Evolutionary conservation across 2,888 invertebrate species (phyloP), one percentile per base, ranked within the genome.

Genomic region (Heliconius aoede): DNA sequence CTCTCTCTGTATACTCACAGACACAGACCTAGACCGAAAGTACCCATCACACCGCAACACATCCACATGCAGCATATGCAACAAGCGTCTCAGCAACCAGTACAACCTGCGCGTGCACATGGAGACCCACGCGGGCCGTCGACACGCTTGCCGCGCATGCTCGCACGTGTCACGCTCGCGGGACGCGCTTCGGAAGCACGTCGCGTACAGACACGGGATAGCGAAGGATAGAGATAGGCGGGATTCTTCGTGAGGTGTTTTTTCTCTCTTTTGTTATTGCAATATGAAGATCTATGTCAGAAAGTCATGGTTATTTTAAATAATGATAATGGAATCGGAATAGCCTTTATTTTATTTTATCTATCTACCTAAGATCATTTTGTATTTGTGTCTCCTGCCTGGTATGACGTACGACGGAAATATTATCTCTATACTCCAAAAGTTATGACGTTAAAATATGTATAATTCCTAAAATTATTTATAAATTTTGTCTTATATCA

Each of bases 51-150:
- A 2, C 13, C 65, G 65, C 36, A 86, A 86, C 77, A 87, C 87
- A 76, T 92, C 97, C 8, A 96, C 97, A 24, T 98, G 98, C 89
- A 96, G 96, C 78, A 96, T 98, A 73, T 98, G 98, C 90, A 97
- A 97, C 86, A 98, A 98, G 88, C 97, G 97, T 77, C 94, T 98
- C 71, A 98, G 97, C 89, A 98, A 98, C 91, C 98, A 98, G 89
- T 98, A 98, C 94, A 98, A 98, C 89, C 91, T 98, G 83, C 95
- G 98, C 78, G 98, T 98, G 78, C 98, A 98, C 86, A 96, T 98
- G 96, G 98, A 98, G 87, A 98, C 98, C 28, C 98, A 98, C 89
- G 97, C 98, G 85, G 98, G 98, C 81, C 96, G 97, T 71, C 96
- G 97, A 46, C 98, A 98, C 89, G 97, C 98, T 51, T 98, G 98